Conservation (phyloP, 2,888 invertebrate genomes). For the Aradus depressus region DNA sequence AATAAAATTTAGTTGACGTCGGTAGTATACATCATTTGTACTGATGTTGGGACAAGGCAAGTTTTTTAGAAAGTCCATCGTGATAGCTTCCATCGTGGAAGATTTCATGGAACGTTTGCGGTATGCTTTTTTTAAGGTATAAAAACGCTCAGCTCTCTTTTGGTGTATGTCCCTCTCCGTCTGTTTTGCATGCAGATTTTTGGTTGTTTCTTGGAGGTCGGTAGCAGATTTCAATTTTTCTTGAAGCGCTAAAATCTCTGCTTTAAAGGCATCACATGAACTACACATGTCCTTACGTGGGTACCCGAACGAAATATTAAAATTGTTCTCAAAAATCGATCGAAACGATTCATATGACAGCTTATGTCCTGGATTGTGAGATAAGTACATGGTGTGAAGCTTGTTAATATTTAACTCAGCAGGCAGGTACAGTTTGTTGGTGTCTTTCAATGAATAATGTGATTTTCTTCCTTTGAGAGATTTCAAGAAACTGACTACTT, state of each 20-base stretch:
- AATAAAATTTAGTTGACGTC: constrained; percentile 13
- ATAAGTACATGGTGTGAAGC: constrained; percentile 21
- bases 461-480: constrained; percentile 18
- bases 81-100: constrained; percentile 8
- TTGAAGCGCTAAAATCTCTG: not conserved
- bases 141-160: not conserved
- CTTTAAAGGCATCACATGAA: constrained; percentile 18
- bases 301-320: constrained; percentile 25
- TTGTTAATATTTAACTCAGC: constrained; percentile 20
- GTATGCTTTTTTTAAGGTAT: not conserved
- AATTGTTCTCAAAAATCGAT: constrained; percentile 20
- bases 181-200: too few relatives aligned
- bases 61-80: constrained; percentile 24
- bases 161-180: not conserved
- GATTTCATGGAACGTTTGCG: not conserved
- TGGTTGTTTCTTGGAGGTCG: too few relatives aligned
- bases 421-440: constrained; percentile 20
- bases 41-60: constrained; percentile 21
- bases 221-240: too few relatives aligned
- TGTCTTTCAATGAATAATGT: constrained; percentile 17
- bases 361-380: constrained; percentile 4
- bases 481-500: constrained; percentile 15
- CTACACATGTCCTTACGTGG: constrained; percentile 24
- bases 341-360: constrained; percentile 21
- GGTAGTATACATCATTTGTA: constrained; percentile 24